phyloP scores from a whole-genome alignment of 2,797 vertebrate genomes.

The Tamandua tetradactyla region DNA sequence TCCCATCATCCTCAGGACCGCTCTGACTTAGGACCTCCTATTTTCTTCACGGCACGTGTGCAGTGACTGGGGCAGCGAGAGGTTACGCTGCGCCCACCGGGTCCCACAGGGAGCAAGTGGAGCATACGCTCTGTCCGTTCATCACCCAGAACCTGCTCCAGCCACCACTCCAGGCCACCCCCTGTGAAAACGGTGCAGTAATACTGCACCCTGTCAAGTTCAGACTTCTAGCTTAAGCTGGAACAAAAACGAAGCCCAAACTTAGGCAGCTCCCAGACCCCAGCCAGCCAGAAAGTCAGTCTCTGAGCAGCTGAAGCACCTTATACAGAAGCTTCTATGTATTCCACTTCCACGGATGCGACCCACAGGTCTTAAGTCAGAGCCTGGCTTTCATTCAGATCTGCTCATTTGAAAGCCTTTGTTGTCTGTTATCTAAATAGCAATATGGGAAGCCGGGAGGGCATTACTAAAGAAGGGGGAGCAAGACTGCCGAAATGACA shows the following conservation, averaged over 20 bases:
- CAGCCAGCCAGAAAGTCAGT: not conserved
- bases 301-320: not conserved
- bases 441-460: not conserved
- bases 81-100: not conserved
- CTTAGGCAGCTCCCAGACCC: fast-evolving
- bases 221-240: not conserved
- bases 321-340: not conserved
- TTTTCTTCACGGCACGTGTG: not conserved
- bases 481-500: not conserved
- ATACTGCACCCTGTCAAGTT: no score
- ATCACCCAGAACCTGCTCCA: not conserved
- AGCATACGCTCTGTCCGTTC: no score
- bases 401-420: not conserved
- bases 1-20: not conserved
- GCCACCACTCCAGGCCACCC: not conserved
- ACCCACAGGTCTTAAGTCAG: not conserved
- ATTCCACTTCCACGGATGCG: not conserved
- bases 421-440: not conserved
- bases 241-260: not conserved
- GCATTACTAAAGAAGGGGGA: no score
- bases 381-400: not conserved
- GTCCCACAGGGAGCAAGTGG: not conserved
- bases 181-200: no score
- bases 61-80: not conserved
- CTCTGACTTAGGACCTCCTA: not conserved